Conservation (phyloP, 1,140 invertebrate genomes). For the Drosophila chauvacae region DNA sequence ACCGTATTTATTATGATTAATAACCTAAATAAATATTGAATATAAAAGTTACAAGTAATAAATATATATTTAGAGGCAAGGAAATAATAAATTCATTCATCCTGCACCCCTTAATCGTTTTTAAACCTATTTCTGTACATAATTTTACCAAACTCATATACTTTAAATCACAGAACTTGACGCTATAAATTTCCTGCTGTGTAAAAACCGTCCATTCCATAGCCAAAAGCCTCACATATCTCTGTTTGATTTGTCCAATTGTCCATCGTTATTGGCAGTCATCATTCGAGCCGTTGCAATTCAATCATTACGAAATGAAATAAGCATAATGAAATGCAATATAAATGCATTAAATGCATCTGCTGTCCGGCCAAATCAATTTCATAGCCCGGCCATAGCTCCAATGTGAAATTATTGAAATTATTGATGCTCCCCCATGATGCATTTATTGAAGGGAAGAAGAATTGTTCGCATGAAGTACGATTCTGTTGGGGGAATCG, state of each 20-base stretch:
- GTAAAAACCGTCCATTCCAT: constrained; percentile 3
- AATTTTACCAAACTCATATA: neutral
- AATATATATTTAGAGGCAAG: neutral
- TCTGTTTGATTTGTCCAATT: constrained; percentile 58
- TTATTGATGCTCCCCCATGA: constrained; percentile 47
- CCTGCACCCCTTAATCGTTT: fast-evolving
- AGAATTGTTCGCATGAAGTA: neutral
- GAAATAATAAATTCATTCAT: neutral
- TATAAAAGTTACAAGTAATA: neutral
- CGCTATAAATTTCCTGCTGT: neutral
- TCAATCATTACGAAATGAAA: constrained; percentile 78
- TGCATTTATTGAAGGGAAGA: constrained; percentile 8
- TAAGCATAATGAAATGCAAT: constrained; percentile 80
- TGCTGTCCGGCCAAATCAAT: constrained; percentile 52
- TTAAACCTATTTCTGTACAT: neutral
- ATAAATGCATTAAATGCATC: constrained; percentile 80
- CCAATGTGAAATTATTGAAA: constrained; percentile 50
- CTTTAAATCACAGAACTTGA: neutral
- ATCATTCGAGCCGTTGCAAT: constrained; percentile 53
- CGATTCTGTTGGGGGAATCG: constrained; percentile 20
- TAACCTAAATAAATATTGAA: neutral
- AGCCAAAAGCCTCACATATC: constrained; percentile 24
- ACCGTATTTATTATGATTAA: neutral
- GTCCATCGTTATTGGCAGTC: constrained; percentile 68
- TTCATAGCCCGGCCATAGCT: constrained; percentile 20